Evolutionary conservation across 2,888 invertebrate species (phyloP), one percentile per base, ranked within the genome.

Genomic region (Scaptomyza reducta): DNA sequence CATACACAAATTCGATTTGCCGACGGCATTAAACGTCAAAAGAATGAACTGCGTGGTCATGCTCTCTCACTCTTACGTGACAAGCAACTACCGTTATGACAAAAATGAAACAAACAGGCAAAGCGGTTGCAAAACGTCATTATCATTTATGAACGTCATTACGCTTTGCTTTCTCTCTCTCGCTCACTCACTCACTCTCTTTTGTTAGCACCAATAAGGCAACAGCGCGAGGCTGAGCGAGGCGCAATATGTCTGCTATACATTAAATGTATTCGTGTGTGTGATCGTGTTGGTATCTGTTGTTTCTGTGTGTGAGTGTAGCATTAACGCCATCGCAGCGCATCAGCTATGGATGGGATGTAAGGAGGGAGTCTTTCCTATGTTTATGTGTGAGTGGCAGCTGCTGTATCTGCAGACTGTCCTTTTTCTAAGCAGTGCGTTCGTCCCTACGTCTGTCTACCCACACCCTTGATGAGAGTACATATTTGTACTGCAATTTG

Each of bases 401-500:
- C 82, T 75, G 67, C 72, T 53, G 63, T 70, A 62, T 68, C 74
- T 66, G 77, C 77, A 69, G 88, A 83, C 83, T 83, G 82, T 87
- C 82, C 82, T 83, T 83, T 83, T 83, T 71, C 88, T 85, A 87
- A 87, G 79, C 74, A 63, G 58, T 70, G 66, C 65, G 33, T 33
- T 49, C 31, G 49, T 33, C 78, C 82, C 87, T 87, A 75, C 66
- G 54, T 62, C 54, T 22, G 49, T 29, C 64, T 42, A 22, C 47
- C 40, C 51, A 27, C 65, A 50, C 56, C 49, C 54, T 47, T 18
- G 45, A 61, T 74, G 64, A 74, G 85, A 74, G 87, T 79, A 88
- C 83, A 90, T 89, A 89, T 90, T 89, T 90, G 87, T 81, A 80
- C 79, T 89, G 85, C 87, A 88, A 89, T 89, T 90, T 90, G 80